A percentile compares a stretch with the other conserved stretches of the same genome.
These are phyloP conservation scores for Chloroclystis v-ata DNA, from an alignment of 2,888 invertebrate species.

Conservation along the genomic window DNA sequence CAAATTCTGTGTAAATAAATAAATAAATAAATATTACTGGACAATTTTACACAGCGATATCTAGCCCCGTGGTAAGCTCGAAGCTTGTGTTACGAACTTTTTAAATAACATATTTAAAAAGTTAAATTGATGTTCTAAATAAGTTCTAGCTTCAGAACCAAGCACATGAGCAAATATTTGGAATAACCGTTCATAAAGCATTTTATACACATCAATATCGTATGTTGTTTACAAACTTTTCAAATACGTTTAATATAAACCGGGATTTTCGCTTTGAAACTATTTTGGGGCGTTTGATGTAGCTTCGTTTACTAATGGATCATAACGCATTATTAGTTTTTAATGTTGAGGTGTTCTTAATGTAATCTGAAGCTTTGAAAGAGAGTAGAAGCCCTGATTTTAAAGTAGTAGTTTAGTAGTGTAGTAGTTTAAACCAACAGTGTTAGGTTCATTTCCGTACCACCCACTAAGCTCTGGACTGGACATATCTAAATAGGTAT, in stretches of 20 bases:
- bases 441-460: no score
- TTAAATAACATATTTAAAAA: no score
- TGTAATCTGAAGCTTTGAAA: slow-evolving; percentile 12
- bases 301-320: slow-evolving; percentile 35
- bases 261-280: slow-evolving; percentile 45
- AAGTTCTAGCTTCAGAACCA: slow-evolving; percentile 11
- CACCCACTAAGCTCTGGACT: no score
- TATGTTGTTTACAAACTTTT: slow-evolving; percentile 58
- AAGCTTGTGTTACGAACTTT: no score
- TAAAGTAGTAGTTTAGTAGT: no score
- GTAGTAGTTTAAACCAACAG: no score
- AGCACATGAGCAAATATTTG: slow-evolving; percentile 16
- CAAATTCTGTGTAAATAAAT: no score
- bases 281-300: slow-evolving; percentile 63
- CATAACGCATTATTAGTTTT: slow-evolving; percentile 42
- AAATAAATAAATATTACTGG: no score
- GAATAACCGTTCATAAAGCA: slow-evolving; percentile 42
- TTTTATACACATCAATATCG: slow-evolving; percentile 38
- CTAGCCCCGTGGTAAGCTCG: no score
- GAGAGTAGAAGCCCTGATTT: no score
- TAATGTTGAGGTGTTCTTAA: slow-evolving; percentile 22
- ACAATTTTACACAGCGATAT: no score
- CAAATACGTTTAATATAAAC: slow-evolving; percentile 53
- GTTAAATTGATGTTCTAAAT: neutral
- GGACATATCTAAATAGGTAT: no score